Percentiles rank a stretch among this genome's conserved stretches.
Evolutionary conservation across 1,140 invertebrate species (phyloP).

Genomic region (Camponotus pennsylvanicus): DNA sequence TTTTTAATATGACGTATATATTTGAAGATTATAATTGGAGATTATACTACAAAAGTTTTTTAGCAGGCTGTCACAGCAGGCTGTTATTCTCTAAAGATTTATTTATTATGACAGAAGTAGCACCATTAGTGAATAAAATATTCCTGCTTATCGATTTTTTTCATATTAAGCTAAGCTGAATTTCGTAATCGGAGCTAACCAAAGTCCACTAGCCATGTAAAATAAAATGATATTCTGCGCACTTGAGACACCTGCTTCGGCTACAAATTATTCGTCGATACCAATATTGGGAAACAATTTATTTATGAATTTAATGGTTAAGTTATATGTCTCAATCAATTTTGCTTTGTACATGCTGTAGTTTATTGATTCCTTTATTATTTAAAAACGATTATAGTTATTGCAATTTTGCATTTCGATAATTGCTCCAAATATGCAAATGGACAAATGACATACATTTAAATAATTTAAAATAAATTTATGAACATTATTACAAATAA

Average conservation of each 20-base stretch:
- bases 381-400: background rate
- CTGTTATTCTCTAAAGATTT: background rate
- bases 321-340: constrained; percentile 1
- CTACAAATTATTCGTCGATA: constrained; percentile 49
- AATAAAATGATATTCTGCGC: constrained; percentile 43
- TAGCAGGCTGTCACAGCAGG: background rate
- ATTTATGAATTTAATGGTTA: constrained; percentile 32
- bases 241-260: constrained; percentile 55
- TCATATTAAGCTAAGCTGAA: background rate
- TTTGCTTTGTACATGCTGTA: constrained; percentile 15
- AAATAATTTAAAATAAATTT: background rate
- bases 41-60: constrained; percentile 11
- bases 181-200: constrained; percentile 25
- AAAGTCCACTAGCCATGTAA: constrained; percentile 22
- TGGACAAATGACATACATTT: background rate
- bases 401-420: background rate
- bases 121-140: background rate
- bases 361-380: constrained; percentile 12
- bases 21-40: background rate
- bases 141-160: constrained; percentile 5
- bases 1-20: background rate
- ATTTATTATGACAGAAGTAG: background rate
- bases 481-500: background rate
- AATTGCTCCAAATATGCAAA: constrained; percentile 12
- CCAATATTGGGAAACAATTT: constrained; percentile 37